A percentile compares a stretch with the other conserved stretches of the same genome.
Conservation (phyloP, 2,888 invertebrate species). For the Tuberolachnus salignus region DNA sequence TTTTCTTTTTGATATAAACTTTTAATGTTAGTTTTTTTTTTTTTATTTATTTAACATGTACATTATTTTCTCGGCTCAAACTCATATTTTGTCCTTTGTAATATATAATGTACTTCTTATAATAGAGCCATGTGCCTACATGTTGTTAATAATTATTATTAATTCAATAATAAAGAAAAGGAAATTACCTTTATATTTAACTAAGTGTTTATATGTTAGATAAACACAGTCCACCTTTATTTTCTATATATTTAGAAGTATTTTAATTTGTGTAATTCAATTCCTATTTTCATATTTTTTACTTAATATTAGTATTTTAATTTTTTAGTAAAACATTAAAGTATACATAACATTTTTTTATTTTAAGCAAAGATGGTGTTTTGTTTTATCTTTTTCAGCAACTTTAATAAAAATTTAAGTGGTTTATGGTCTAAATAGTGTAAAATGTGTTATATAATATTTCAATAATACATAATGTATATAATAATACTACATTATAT, state of each 20-base stretch:
- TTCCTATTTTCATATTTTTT: slow-evolving; percentile 53
- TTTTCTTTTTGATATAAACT: neutral
- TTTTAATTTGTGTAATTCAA: slow-evolving; percentile 52
- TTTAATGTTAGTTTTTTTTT: neutral
- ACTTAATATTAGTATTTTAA: slow-evolving; percentile 36
- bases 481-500: neutral
- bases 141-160: slow-evolving; percentile 24
- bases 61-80: slow-evolving; percentile 7
- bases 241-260: slow-evolving; percentile 44
- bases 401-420: neutral
- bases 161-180: slow-evolving; percentile 11
- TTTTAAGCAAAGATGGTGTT: slow-evolving; percentile 31
- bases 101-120: slow-evolving; percentile 11
- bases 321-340: slow-evolving; percentile 28
- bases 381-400: slow-evolving; percentile 21
- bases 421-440: neutral
- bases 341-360: slow-evolving; percentile 38
- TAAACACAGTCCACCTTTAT: slow-evolving; percentile 18
- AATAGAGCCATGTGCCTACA: slow-evolving; percentile 4
- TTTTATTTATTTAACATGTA: slow-evolving; percentile 11
- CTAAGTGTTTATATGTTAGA: slow-evolving; percentile 27
- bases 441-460: neutral
- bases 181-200: slow-evolving; percentile 17
- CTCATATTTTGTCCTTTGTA: slow-evolving; percentile 33
- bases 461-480: neutral